Conservation (phyloP, 2,888 invertebrate species). For the Silvanus unidentatus region DNA sequence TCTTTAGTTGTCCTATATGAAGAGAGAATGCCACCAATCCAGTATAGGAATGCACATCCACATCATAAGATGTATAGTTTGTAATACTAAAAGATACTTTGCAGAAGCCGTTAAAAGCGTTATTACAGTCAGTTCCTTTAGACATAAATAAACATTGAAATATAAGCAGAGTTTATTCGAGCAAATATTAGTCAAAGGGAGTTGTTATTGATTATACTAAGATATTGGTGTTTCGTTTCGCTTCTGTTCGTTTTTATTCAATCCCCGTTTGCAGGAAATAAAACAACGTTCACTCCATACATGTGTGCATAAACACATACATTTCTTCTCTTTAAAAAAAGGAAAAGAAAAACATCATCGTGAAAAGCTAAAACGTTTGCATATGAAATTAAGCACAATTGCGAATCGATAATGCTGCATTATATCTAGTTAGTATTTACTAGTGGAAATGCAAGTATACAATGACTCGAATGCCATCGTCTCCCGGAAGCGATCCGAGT, state of each 20-base stretch:
- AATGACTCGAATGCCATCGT: too few relatives aligned
- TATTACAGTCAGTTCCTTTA: slow-evolving; percentile 20
- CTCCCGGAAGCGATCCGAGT: too few relatives aligned
- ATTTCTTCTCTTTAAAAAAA: too few relatives aligned
- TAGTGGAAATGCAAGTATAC: too few relatives aligned
- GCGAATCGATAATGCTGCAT: too few relatives aligned
- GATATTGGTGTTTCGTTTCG: slow-evolving; percentile 22
- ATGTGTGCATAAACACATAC: neutral
- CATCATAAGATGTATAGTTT: slow-evolving; percentile 3
- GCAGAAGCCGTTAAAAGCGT: slow-evolving; percentile 25
- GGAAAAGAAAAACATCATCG: too few relatives aligned
- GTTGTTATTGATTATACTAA: slow-evolving; percentile 29
- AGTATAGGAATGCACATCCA: slow-evolving; percentile 3
- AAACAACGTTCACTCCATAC: neutral
- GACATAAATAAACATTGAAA: slow-evolving; percentile 29
- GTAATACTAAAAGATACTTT: slow-evolving; percentile 18
- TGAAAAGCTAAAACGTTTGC: too few relatives aligned
- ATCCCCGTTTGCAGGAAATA: slow-evolving; percentile 2
- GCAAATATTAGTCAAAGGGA: slow-evolving; percentile 31
- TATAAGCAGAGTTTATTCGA: slow-evolving; percentile 28
- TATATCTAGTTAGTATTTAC: too few relatives aligned
- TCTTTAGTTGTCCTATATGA: neutral
- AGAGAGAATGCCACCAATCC: slow-evolving; percentile 1
- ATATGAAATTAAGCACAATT: too few relatives aligned
- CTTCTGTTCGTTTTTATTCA: slow-evolving; percentile 5